A percentile compares a stretch with the other conserved stretches of the same genome.
phyloP scores from a whole-genome alignment of 2,797 vertebrate genomes.

The Gymnoscopelus microlampas region DNA sequence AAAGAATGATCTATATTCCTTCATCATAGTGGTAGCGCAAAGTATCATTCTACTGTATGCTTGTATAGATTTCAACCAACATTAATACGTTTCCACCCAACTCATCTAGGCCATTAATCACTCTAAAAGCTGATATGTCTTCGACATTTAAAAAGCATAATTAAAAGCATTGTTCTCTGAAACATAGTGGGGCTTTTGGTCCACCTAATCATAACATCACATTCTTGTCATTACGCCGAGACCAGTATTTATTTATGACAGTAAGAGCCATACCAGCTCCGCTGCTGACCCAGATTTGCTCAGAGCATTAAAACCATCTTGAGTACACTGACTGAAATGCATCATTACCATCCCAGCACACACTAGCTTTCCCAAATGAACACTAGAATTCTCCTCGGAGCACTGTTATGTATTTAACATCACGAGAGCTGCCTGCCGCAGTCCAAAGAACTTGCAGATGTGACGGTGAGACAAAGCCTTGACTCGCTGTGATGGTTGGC shows the following conservation, averaged over 20 bases:
- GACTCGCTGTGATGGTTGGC: constrained; percentile 32
- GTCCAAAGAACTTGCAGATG: constrained; percentile 67
- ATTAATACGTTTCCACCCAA: neutral
- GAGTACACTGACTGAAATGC: constrained; percentile 37
- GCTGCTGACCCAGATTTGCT: constrained; percentile 55
- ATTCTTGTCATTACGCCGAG: constrained; percentile 1
- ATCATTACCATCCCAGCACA: constrained; percentile 44
- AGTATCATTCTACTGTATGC: neutral
- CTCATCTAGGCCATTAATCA: constrained; percentile 13
- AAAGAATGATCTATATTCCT: neutral
- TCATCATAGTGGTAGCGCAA: constrained; percentile 4
- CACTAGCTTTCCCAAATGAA: constrained; percentile 49
- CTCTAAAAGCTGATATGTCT: neutral
- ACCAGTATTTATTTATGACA: constrained; percentile 38
- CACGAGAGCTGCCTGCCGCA: constrained; percentile 51
- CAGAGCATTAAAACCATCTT: constrained; percentile 45
- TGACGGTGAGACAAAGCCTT: constrained; percentile 52
- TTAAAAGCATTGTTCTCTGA: constrained; percentile 7
- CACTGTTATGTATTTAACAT: constrained; percentile 68
- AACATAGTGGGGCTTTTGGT: neutral
- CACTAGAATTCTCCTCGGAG: constrained; percentile 59
- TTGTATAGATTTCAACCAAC: neutral
- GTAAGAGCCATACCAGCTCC: constrained; percentile 23
- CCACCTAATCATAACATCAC: constrained; percentile 18
- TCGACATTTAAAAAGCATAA: neutral